Evolutionary conservation across 2,113 vertebrate genomes (phyloP), one percentile per base, ranked within the genome.

Genomic region (Ammospiza nelsoni): DNA sequence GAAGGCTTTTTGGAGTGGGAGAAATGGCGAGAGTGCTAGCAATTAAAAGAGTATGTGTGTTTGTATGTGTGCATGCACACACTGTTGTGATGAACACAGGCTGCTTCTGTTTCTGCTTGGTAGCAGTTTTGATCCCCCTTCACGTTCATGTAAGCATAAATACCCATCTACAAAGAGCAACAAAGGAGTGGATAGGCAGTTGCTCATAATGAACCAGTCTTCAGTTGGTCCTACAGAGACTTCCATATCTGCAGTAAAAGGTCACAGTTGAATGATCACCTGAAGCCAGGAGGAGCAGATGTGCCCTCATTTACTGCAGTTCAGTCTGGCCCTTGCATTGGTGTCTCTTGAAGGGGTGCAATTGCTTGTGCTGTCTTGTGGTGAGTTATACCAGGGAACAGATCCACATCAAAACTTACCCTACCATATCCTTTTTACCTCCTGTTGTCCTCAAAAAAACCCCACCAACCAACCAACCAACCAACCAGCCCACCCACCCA

Each of bases 1-100:
- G 37, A 76, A 41, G 2, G 21, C 71, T 87, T 84, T 74, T 3
- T 3, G 18, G 19, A 49, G 51, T 74, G 57, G 65, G 65, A 71
- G 63, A 77, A 86, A 77, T 58, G 51, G 29, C 21, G 71, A 24
- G 55, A 83, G 54, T 6, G 41, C 24, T 79, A 18, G 52, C 65
- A 68, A 66, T 85, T 91, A 66, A 55, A 84, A 58, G 61, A 15
- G 24, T 49, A 13, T 59, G 29, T 23, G 35, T 62, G 27, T 28
- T 61, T 4, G 0, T 5, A 0, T 79, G 35, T 5, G 0, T 72
- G 35, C n/a, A 2, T 15, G 17, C 25, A 15, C 27, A 17, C 9
- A 4, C 23, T 29, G 5, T 33, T 63, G 28, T 43, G 63, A 33
- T 72, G 58, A 83, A 14, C 69, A 51, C 33, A 15, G 29, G 23